Conservation (phyloP, 2,888 invertebrate genomes). For the Metallyticus violacea region DNA sequence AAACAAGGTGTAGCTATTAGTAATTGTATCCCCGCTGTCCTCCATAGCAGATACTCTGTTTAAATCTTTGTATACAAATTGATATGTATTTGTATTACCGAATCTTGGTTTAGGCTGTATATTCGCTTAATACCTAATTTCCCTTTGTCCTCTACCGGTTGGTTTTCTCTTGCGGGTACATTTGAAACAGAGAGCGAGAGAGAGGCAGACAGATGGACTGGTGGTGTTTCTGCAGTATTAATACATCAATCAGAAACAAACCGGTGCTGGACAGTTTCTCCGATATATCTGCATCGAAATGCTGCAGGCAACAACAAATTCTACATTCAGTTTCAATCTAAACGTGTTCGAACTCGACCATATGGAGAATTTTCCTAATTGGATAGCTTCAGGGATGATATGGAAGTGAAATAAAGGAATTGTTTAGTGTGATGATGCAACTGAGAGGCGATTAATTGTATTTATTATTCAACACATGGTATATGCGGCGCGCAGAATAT, state of each 20-base stretch:
- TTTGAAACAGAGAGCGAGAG: too few species aligned
- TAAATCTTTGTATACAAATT: too few species aligned
- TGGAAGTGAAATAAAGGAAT: background rate
- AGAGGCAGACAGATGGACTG: background rate
- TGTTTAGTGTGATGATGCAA: background rate
- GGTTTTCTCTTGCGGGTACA: background rate
- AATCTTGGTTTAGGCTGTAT: background rate
- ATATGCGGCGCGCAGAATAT: too few species aligned
- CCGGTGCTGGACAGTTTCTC: too few species aligned
- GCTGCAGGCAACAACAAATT: background rate
- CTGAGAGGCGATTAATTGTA: background rate
- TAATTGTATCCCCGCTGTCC: too few species aligned
- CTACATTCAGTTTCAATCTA: background rate
- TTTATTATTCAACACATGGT: too few species aligned
- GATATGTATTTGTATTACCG: too few species aligned
- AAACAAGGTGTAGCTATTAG: too few species aligned
- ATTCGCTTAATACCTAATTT: background rate
- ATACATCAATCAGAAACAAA: background rate
- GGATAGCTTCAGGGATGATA: too few species aligned
- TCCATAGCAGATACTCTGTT: too few species aligned
- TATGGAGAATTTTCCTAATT: background rate
- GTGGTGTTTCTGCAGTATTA: background rate
- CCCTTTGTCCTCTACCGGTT: background rate
- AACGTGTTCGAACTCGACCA: background rate
- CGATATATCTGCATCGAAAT: background rate